Base-by-base conservation (phyloP, 2,888 invertebrate species). In the Charanyca ferruginea region DNA sequence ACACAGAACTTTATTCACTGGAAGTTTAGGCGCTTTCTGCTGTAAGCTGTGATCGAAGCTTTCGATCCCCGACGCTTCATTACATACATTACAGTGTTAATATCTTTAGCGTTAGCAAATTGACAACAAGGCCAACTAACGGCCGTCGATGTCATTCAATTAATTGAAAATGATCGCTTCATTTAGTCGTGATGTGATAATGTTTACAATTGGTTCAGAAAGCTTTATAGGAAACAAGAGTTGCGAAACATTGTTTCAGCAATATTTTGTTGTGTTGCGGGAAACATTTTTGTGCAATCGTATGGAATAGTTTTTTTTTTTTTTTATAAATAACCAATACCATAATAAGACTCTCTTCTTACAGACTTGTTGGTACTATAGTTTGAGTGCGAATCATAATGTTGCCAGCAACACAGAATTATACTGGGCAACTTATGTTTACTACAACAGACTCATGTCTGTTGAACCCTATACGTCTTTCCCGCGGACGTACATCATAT, bases 51-150 rank as follows among this genome's bases (percentile, higher is more conserved):
- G 9, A 47, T 25, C 20, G 22, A 11, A 22, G 13, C n/a, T 41
- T 47, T 47, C 38, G 1, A 25, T 20, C 25, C n/a, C 20, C 45
- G 22, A 22, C 16, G 25, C 41, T 28, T 70, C 25, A 71, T 42
- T 22, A 41, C 8, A 35, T 22, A 35, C n/a, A n/a, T n/a, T n/a
- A n/a, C n/a, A 20, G 70, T n/a, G n/a, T 41, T 51, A 23, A 47
- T 52, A 47, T 61, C 41, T 70, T 51, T 11, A 47, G 45, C n/a
- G n/a, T 22, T 13, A 22, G 28, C 13, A 38, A 28, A 70, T 49
- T 70, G 38, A 51, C 49, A 23, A 22, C 16, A 35, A 11, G 42
- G 16, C 7, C 20, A 32, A 32, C 11, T 25, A 32, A 32, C 11
- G 11, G 9, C 11, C 28, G n/a, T 5, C 13, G 20, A 35, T 11